Evolutionary conservation across 2,888 invertebrate species (phyloP), one percentile per base, ranked within the genome.

Genomic region (Pyrrhia umbra): DNA sequence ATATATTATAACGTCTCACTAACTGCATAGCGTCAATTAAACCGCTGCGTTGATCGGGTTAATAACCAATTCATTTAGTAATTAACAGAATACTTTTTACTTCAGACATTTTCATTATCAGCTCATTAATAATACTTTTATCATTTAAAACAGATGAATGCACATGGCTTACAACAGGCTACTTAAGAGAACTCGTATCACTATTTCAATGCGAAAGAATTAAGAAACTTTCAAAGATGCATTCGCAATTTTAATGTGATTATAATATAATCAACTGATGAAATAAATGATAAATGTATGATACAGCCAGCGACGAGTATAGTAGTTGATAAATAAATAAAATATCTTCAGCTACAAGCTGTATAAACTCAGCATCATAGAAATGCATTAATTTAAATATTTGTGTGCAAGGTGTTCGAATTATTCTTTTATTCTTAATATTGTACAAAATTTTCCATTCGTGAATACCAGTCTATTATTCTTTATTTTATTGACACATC

Each of bases 361-460:
- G 64, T 55, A 64, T 45, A 43, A 43, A 56, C 60, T 56, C 49
- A 61, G 57, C 65, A 68, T 59, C 62, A 42, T 39, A 75, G 25
- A 57, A 65, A 61, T 60, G 59, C 59, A 71, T 71, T 58, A 8
- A 74, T 77, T 73, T 62, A 62, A 62, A 78, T 57, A 74, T 65
- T 65, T 55, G 34, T 37, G n/a, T 20, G 65, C 78, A 75, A 75
- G 79, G 79, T 78, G 75, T 69, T 68, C 69, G 52, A 39, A 54
- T 42, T 52, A 50, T 59, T 43, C 18, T 50, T 39, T 55, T 47
- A 51, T 57, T 16, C 8, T 40, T 50, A 47, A 43, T 39, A 40
- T 45, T 46, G 60, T 73, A 39, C 18, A 56, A 54, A 54, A 59
- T 37, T 50, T 68, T n/a, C 30, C 20, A 50, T 13, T 42, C 8